Conservation (phyloP, 2,888 invertebrate genomes). For the Uropetala carovei region DNA sequence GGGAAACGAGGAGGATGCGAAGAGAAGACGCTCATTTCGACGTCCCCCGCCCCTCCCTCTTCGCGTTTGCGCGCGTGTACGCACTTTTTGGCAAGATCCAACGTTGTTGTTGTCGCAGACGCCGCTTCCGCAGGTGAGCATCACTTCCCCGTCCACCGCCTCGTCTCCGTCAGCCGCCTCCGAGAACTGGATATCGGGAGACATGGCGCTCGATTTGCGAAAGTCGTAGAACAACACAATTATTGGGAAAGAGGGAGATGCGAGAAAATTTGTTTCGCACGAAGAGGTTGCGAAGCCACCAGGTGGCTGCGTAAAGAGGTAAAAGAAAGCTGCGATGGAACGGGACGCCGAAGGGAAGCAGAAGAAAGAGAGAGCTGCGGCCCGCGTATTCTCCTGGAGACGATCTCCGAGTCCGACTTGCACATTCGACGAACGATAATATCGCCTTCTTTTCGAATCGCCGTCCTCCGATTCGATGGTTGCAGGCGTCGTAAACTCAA, state of each 20-base stretch:
- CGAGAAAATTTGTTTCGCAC: not conserved
- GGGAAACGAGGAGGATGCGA: too few species aligned
- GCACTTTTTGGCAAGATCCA: not conserved
- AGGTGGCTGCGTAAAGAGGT: not conserved
- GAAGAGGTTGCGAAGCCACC: not conserved
- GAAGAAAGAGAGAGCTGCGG: too few species aligned
- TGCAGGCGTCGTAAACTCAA: too few species aligned
- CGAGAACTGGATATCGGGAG: not conserved
- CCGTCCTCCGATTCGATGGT: too few species aligned
- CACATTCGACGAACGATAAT: too few species aligned
- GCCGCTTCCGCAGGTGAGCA: constrained; percentile 3
- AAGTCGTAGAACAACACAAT: not conserved
- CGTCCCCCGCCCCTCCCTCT: too few species aligned
- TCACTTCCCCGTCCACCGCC: not conserved
- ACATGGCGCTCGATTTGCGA: not conserved
- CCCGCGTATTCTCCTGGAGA: too few species aligned
- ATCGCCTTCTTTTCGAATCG: too few species aligned
- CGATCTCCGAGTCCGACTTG: too few species aligned
- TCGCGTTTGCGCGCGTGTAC: not conserved
- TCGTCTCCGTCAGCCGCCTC: not conserved
- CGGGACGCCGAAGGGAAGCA: not conserved
- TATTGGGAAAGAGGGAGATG: not conserved
- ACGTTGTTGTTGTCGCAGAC: not conserved
- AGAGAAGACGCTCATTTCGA: too few species aligned
- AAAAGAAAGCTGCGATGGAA: not conserved